Percentiles rank a stretch among this genome's conserved stretches.
Conservation (phyloP, 2,113 vertebrate species). For the Melanotaenia duboulayi region DNA sequence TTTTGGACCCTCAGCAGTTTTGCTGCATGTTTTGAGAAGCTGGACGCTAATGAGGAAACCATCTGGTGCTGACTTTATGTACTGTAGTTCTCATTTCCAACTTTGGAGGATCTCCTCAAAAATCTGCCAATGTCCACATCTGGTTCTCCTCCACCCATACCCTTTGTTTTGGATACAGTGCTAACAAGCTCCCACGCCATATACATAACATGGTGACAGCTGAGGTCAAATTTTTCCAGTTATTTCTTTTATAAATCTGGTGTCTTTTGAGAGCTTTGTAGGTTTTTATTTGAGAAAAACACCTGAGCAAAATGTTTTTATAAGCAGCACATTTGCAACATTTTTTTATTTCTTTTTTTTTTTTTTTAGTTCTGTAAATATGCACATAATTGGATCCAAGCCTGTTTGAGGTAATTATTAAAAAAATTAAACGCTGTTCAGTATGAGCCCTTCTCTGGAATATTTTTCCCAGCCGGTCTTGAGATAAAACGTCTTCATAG, state of each 20-base stretch:
- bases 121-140: slow-evolving; percentile 69
- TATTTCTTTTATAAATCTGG: neutral
- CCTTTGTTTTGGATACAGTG: slow-evolving; percentile 75
- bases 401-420: slow-evolving; percentile 13
- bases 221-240: slow-evolving; percentile 25
- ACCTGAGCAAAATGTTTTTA: neutral
- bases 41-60: slow-evolving; percentile 64
- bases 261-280: neutral
- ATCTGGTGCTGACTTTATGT: slow-evolving; percentile 70
- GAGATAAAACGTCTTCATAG: slow-evolving; percentile 7
- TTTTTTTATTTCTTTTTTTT: slow-evolving; percentile 11
- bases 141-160: slow-evolving; percentile 67
- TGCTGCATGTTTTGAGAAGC: slow-evolving; percentile 37
- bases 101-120: slow-evolving; percentile 46
- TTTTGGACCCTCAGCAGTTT: neutral
- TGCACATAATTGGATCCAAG: neutral
- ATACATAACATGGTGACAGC: slow-evolving; percentile 46
- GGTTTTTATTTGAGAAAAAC: slow-evolving; percentile 17
- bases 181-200: slow-evolving; percentile 64
- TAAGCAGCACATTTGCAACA: neutral
- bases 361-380: neutral
- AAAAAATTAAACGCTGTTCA: neutral
- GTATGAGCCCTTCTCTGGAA: slow-evolving; percentile 15
- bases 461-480: slow-evolving; percentile 17
- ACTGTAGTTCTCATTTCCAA: slow-evolving; percentile 40